Conservation (phyloP, 2,888 invertebrate species). For the Euzetes globulus region DNA sequence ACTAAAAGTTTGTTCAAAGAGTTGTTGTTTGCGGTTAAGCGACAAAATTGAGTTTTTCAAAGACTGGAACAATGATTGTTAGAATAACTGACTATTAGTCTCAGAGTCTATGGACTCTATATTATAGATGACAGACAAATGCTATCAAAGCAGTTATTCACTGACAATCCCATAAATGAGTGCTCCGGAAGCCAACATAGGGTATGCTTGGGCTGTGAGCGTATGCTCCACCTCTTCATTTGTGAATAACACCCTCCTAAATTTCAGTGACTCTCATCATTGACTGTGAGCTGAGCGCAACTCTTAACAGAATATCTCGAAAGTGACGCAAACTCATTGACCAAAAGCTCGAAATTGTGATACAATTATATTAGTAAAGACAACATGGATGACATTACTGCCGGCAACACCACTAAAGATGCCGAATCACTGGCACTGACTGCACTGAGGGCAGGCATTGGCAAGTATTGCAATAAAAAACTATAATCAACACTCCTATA, state of each 20-base stretch:
- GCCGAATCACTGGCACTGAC: neutral
- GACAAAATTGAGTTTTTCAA: neutral
- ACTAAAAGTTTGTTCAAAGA: neutral
- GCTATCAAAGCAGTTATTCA: constrained; percentile 21
- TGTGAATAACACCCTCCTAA: constrained; percentile 14
- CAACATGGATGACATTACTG: constrained; percentile 20
- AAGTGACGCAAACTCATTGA: constrained; percentile 29
- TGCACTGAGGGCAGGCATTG: neutral
- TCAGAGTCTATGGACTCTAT: neutral
- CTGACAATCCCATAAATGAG: constrained; percentile 27
- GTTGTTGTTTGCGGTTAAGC: neutral
- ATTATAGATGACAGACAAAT: constrained; percentile 27
- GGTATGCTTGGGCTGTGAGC: constrained; percentile 14
- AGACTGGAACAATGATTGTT: constrained; percentile 11
- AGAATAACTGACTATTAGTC: constrained; percentile 16
- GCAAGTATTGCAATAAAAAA: constrained; percentile 4
- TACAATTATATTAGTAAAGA: constrained; percentile 20
- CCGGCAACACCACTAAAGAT: neutral
- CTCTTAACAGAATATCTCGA: neutral
- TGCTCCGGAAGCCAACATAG: constrained; percentile 23
- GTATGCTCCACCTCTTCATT: constrained; percentile 19
- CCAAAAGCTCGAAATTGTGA: constrained; percentile 22
- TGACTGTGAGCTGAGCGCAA: constrained; percentile 25
- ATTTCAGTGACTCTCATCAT: constrained; percentile 21
- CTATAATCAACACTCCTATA: constrained; percentile 25